These are phyloP conservation scores for Eilema sororculum DNA, from an alignment of 2,888 invertebrate genomes.

Conservation along the genomic window DNA sequence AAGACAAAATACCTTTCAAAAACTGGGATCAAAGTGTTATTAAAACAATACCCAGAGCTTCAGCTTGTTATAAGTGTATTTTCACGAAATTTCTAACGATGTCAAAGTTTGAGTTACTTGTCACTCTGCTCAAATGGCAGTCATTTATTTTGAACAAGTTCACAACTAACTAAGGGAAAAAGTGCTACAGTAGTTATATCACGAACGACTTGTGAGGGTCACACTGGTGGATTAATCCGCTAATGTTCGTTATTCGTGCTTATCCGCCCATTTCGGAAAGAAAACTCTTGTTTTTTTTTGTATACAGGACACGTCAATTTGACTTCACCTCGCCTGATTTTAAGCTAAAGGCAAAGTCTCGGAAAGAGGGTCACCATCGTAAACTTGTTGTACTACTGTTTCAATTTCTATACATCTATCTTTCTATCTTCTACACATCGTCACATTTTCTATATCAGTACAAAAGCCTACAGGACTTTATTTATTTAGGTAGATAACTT, in stretches of 20 bases:
- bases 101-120: slow-evolving; percentile 68
- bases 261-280: not conserved
- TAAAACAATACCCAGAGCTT: slow-evolving; percentile 55
- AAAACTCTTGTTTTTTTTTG: no score
- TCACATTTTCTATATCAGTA: no score
- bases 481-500: not conserved
- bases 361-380: no score
- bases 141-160: slow-evolving; percentile 77
- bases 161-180: slow-evolving; percentile 74
- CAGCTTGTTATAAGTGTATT: slow-evolving; percentile 53
- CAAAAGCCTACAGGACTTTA: no score
- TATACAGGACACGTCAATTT: no score
- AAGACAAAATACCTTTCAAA: slow-evolving; percentile 45
- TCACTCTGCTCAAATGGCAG: slow-evolving; percentile 72
- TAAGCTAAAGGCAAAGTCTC: no score
- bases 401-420: no score
- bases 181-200: slow-evolving; percentile 71
- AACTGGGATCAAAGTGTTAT: slow-evolving; percentile 57
- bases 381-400: no score
- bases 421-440: no score
- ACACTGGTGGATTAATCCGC: slow-evolving; percentile 35
- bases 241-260: slow-evolving; percentile 14
- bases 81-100: slow-evolving; percentile 69
- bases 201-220: slow-evolving; percentile 54
- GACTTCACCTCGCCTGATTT: no score